Evolutionary conservation across 2,113 vertebrate genomes (phyloP).

Genomic region (Phrynosoma platyrhinos): DNA sequence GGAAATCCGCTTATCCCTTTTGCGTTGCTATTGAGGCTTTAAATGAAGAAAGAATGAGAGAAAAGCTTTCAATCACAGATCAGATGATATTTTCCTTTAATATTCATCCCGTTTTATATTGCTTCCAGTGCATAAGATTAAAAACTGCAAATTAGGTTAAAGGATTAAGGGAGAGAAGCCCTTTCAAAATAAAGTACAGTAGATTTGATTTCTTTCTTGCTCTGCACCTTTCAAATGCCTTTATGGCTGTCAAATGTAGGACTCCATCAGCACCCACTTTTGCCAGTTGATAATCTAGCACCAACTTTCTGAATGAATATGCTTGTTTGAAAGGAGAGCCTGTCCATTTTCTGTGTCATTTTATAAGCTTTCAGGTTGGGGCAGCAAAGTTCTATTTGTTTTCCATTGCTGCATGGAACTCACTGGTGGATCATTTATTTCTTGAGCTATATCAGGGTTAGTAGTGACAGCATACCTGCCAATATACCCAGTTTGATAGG

Average conservation of each 20-base stretch:
- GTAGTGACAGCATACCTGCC: no score
- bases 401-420: no score
- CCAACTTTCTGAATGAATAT: background rate
- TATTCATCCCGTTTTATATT: background rate
- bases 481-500: no score
- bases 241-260: background rate
- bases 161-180: constrained; percentile 32
- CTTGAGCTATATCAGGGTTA: no score
- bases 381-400: no score
- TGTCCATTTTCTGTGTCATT: background rate
- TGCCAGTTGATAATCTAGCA: background rate
- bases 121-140: background rate
- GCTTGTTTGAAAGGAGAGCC: background rate
- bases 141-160: constrained; percentile 42
- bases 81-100: constrained; percentile 3
- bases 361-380: background rate
- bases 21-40: constrained; percentile 50
- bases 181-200: background rate
- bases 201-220: background rate
- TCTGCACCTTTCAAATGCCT: background rate
- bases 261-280: background rate
- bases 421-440: no score
- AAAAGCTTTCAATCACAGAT: constrained; percentile 15
- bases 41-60: constrained; percentile 29
- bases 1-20: constrained; percentile 40